Conservation (phyloP, 2,888 invertebrate genomes). For the Dynastes hyllus region DNA sequence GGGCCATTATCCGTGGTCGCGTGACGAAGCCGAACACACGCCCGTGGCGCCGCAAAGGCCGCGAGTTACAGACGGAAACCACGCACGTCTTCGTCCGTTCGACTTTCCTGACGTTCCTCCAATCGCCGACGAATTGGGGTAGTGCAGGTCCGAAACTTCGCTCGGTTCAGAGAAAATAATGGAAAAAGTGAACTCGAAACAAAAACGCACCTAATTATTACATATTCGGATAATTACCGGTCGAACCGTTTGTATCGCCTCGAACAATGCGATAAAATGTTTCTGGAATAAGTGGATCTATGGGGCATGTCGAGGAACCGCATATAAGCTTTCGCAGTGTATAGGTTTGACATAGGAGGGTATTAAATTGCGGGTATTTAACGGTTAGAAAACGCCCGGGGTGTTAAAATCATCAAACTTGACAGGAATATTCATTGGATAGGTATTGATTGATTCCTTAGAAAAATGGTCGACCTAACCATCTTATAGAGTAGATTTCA, state of each 20-base stretch:
- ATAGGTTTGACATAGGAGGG: too few relatives aligned
- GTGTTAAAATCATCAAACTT: too few relatives aligned
- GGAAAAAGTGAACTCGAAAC: not conserved
- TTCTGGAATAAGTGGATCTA: too few relatives aligned
- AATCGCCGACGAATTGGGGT: slow-evolving; percentile 44
- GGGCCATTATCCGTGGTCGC: slow-evolving; percentile 44
- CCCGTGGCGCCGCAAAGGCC: slow-evolving; percentile 39
- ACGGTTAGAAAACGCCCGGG: too few relatives aligned
- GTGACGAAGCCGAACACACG: slow-evolving; percentile 30
- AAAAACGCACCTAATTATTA: slow-evolving; percentile 5
- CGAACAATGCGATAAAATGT: not conserved
- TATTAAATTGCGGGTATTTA: too few relatives aligned
- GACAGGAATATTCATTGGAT: too few relatives aligned
- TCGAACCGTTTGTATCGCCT: not conserved
- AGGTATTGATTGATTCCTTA: too few relatives aligned
- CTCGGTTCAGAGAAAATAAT: not conserved
- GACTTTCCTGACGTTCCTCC: slow-evolving; percentile 16
- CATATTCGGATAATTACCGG: slow-evolving; percentile 11
- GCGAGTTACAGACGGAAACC: slow-evolving; percentile 38
- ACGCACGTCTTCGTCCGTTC: slow-evolving; percentile 9
- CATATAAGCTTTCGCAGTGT: too few relatives aligned
- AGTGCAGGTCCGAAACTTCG: slow-evolving; percentile 20
- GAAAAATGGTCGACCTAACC: too few relatives aligned
- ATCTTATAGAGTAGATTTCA: too few relatives aligned
- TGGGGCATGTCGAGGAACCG: too few relatives aligned